phyloP scores from a whole-genome alignment of 2,797 vertebrate genomes.

The Cynodonichthys magdalenae region DNA sequence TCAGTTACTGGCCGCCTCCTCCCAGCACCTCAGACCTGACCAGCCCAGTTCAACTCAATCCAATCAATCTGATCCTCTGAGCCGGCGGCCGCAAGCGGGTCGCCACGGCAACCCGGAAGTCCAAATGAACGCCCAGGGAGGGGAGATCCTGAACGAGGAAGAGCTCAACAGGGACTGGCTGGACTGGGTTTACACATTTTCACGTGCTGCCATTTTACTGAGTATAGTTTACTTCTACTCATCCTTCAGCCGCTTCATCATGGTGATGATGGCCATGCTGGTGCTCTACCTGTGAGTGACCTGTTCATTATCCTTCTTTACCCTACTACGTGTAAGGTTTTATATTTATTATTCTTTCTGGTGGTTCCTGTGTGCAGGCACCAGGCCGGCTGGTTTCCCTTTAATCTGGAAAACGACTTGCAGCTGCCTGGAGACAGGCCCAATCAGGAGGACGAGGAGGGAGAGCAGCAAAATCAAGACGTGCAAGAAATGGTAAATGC shows the following conservation, averaged over 20 bases:
- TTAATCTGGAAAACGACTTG: slow-evolving; percentile 89
- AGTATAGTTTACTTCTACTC: slow-evolving; percentile 98
- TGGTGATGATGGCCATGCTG: slow-evolving; percentile 96
- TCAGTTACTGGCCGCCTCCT: slow-evolving; percentile 87
- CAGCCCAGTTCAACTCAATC: slow-evolving; percentile 49
- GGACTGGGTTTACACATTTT: slow-evolving; percentile 94
- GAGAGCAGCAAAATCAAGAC: slow-evolving; percentile 82
- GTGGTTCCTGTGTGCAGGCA: slow-evolving; percentile 77
- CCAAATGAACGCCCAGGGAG: slow-evolving; percentile 93
- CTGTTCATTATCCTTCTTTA: not conserved
- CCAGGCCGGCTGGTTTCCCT: slow-evolving; percentile 95
- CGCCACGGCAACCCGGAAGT: slow-evolving; percentile 85
- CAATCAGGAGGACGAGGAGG: slow-evolving; percentile 84
- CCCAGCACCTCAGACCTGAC: slow-evolving; percentile 78
- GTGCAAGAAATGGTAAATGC: slow-evolving; percentile 82
- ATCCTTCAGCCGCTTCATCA: slow-evolving; percentile 94
- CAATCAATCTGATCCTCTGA: slow-evolving; percentile 66
- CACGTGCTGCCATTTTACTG: slow-evolving; percentile 89
- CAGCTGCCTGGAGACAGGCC: slow-evolving; percentile 80
- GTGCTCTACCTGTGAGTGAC: slow-evolving; percentile 93
- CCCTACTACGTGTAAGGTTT: no score
- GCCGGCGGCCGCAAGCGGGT: slow-evolving; percentile 82
- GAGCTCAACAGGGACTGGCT: slow-evolving; percentile 95
- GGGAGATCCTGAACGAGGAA: slow-evolving; percentile 89
- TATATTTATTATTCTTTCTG: not conserved